Conservation (phyloP, 2,113 vertebrate species). For the Mastomys natalensis region DNA sequence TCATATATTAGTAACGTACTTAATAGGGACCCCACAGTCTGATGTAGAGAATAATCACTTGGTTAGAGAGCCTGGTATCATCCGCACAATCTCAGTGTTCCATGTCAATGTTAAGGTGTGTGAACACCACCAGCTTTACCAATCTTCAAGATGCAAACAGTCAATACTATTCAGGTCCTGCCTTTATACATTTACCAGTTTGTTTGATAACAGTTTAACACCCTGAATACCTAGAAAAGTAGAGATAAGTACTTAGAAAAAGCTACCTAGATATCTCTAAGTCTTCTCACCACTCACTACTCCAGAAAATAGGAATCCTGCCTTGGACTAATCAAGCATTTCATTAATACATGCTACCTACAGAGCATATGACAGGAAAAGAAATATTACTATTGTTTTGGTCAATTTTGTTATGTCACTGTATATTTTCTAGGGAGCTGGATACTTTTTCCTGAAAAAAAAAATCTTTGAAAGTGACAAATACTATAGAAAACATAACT, state of each 20-base stretch:
- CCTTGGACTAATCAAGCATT: not conserved
- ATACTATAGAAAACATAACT: constrained; percentile 19
- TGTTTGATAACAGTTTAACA: constrained; percentile 2
- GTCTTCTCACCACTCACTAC: not conserved
- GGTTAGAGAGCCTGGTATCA: not conserved
- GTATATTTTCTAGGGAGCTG: not conserved
- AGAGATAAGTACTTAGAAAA: constrained; percentile 1
- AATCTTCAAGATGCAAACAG: not conserved
- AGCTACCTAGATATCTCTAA: not conserved
- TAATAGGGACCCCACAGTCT: not conserved
- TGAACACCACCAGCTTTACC: not conserved
- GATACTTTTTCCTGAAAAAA: not conserved
- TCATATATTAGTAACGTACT: not conserved
- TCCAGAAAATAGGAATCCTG: constrained; percentile 5
- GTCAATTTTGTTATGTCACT: constrained; percentile 16
- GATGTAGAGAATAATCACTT: not conserved
- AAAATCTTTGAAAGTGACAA: constrained; percentile 29
- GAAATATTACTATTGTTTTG: not conserved
- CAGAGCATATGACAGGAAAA: not conserved
- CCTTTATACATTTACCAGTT: not conserved
- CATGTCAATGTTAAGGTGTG: not conserved
- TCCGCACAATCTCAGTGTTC: not conserved
- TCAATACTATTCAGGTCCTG: not conserved
- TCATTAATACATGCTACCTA: not conserved
- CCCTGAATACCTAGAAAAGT: not conserved